Base-by-base conservation (phyloP, 2,888 invertebrate genomes). In the Campopleginae sp. region DNA sequence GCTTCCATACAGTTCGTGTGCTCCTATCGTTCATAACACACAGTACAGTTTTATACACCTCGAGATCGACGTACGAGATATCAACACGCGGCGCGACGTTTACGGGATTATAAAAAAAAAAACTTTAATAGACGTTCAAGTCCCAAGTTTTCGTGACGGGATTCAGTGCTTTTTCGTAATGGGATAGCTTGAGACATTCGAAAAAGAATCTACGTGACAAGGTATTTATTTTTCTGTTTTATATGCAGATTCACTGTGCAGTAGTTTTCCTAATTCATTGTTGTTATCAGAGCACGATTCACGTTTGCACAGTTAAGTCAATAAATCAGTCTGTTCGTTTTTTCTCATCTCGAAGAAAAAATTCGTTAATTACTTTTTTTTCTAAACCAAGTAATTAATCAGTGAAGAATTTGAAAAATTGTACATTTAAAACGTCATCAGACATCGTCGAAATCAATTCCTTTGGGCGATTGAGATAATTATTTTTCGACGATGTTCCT, bases 171-270 rank as follows among this genome's bases (percentile, higher is more conserved):
- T 17, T 31, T 42, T 23, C 54, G 12, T 23, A 54, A 74, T 80
- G 74, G 46, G 23, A 54, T 65, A 44, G 51, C 33, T 76, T 63
- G 27, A 74, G 65, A 42, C 31, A 31, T 42, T 74, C 31, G 51
- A 19, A 33, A 68, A n/a, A 54, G 33, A 19, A 63, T 48, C 48
- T 51, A 44, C 23, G 46, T 17, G 54, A 27, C 14, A 33, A 74
- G 80, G 80, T 80, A 74, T 14, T 80, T 44, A 5, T 54, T 72
- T 72, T 17, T 42, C 7, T 4, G 3, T 23, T 31, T 48, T n/a
- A n/a, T n/a, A 38, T 38, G 1, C 14, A 27, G 17, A 1, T 68
- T 46, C 46, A 46, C 46, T 8, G 14, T 38, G 19, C 48, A 19
- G 19, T 72, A 54, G 33, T 72, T 72, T 71, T 51, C 12, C 68